A percentile compares a stretch with the other conserved stretches of the same genome.
Conservation (phyloP, 2,113 vertebrate species). For the Python bivittatus region DNA sequence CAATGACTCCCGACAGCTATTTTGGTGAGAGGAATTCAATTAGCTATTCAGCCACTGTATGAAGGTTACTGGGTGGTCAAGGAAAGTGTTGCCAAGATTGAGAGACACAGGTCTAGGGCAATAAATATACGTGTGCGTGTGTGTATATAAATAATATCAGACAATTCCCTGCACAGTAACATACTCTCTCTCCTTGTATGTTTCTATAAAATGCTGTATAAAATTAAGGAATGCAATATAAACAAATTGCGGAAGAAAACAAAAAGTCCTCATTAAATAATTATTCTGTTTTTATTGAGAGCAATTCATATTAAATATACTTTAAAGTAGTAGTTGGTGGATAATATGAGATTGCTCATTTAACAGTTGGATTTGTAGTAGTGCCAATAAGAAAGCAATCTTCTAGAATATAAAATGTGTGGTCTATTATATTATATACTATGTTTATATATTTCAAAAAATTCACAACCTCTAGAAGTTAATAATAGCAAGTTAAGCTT, state of each 20-base stretch:
- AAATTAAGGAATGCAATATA: background rate
- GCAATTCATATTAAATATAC: background rate
- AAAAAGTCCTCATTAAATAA: background rate
- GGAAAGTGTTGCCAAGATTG: background rate
- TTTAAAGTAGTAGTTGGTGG: background rate
- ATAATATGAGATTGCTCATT: background rate
- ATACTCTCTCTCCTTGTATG: background rate
- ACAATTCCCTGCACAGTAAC: background rate
- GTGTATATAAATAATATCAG: background rate
- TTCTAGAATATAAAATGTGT: background rate
- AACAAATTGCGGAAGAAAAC: background rate
- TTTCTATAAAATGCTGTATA: background rate
- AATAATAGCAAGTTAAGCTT: slow-evolving; percentile 11
- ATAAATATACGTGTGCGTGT: no score
- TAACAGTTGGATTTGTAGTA: background rate
- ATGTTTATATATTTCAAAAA: slow-evolving; percentile 8
- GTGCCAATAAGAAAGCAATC: background rate
- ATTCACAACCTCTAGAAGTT: slow-evolving; percentile 4
- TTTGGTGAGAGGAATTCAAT: background rate
- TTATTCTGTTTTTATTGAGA: background rate
- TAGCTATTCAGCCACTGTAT: background rate
- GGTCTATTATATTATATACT: background rate
- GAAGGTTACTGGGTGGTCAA: background rate
- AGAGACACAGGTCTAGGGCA: background rate
- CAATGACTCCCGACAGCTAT: background rate